Evolutionary conservation across 2,113 vertebrate species (phyloP).

Genomic region (Epinephelus cyanopodus): DNA sequence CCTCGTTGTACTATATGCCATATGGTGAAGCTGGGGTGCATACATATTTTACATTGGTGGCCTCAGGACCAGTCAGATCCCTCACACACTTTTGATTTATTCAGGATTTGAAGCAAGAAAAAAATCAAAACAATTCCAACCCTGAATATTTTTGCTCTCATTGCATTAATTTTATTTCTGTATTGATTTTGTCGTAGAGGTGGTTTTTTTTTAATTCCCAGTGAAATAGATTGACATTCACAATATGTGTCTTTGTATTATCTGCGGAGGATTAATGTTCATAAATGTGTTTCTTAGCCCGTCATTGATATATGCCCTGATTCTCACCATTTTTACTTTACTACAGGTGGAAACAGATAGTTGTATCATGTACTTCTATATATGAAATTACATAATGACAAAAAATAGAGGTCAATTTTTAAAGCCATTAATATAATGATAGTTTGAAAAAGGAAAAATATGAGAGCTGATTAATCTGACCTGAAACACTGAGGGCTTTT

Average conservation of each 20-base stretch:
- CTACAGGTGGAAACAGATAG: neutral
- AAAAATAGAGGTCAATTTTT: too few species aligned
- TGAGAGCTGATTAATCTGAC: too few species aligned
- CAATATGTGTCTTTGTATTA: neutral
- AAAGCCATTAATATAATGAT: too few species aligned
- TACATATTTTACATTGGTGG: constrained; percentile 50
- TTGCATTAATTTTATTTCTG: neutral
- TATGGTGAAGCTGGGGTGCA: constrained; percentile 30
- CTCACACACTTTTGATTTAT: neutral
- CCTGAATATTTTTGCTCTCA: neutral
- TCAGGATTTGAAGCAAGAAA: constrained; percentile 3
- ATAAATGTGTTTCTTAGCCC: neutral
- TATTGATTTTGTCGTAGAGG: neutral
- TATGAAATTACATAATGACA: too few species aligned
- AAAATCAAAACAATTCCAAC: neutral
- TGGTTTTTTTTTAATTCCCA: neutral
- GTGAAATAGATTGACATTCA: neutral
- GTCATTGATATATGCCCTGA: neutral
- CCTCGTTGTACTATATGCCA: constrained; percentile 22
- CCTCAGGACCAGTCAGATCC: constrained; percentile 27
- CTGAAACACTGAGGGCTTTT: too few species aligned
- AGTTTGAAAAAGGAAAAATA: too few species aligned
- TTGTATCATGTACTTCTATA: neutral
- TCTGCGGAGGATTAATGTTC: neutral
- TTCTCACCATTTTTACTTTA: neutral